Evolutionary conservation across 2,797 vertebrate genomes (phyloP).

Genomic region (Hypotaenidia okinawae): DNA sequence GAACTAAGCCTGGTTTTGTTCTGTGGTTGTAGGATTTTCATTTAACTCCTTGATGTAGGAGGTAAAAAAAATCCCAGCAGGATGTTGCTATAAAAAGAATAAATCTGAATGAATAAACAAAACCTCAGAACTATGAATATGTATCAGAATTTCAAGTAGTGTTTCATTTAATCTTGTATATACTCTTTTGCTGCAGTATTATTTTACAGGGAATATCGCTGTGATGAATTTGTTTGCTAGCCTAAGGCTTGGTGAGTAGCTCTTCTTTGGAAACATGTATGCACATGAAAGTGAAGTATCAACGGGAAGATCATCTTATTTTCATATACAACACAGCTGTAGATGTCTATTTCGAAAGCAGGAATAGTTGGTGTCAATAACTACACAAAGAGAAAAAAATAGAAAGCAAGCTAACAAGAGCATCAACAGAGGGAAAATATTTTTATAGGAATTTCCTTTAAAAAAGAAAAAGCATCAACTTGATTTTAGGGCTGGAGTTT

Average conservation of each 20-base stretch:
- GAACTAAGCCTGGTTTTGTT: slow-evolving; percentile 70
- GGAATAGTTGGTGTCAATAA: background rate
- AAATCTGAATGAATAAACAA: slow-evolving; percentile 45
- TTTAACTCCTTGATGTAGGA: slow-evolving; percentile 72
- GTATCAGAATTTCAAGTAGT: slow-evolving; percentile 37
- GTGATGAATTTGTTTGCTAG: background rate
- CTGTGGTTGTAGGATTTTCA: slow-evolving; percentile 67
- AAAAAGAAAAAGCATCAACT: background rate
- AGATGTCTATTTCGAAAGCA: slow-evolving; percentile 8
- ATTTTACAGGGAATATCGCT: background rate
- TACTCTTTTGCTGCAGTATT: background rate
- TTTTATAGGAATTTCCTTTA: background rate
- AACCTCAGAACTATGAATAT: slow-evolving; percentile 30
- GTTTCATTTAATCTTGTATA: background rate
- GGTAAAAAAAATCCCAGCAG: slow-evolving; percentile 57
- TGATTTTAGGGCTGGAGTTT: background rate
- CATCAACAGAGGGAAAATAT: background rate
- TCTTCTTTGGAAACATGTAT: background rate
- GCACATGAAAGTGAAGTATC: background rate
- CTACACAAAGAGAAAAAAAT: background rate
- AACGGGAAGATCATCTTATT: background rate
- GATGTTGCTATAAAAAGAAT: slow-evolving; percentile 54
- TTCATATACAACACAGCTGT: background rate
- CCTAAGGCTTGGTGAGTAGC: background rate
- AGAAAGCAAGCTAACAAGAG: background rate